phyloP scores from a whole-genome alignment of 2,888 invertebrate genomes.

The Lochmaea crataegi region DNA sequence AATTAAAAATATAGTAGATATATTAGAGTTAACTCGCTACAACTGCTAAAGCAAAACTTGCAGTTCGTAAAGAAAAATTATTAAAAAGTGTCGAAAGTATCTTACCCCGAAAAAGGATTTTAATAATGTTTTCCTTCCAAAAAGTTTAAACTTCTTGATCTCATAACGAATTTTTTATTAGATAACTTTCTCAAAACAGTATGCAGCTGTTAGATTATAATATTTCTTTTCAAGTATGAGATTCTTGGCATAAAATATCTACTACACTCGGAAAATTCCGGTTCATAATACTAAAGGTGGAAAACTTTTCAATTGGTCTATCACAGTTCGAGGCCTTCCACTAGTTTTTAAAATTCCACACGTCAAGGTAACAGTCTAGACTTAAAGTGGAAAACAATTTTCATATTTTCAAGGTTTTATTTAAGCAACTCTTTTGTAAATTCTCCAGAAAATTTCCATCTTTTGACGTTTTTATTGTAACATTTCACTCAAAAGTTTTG shows the following conservation, averaged over 20 bases:
- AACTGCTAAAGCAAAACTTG: constrained; percentile 33
- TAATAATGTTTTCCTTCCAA: constrained; percentile 45
- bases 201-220: constrained; percentile 46
- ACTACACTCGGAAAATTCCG: constrained; percentile 35
- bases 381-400: too few species aligned
- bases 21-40: constrained; percentile 23
- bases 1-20: constrained; percentile 29
- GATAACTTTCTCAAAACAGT: constrained; percentile 46
- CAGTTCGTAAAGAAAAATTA: constrained; percentile 43
- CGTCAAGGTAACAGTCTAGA: background rate
- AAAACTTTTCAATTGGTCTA: constrained; percentile 10
- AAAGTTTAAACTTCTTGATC: constrained; percentile 45
- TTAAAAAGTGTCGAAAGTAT: constrained; percentile 46
- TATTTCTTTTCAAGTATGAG: constrained; percentile 35
- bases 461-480: too few species aligned
- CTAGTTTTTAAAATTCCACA: background rate
- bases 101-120: constrained; percentile 39
- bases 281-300: constrained; percentile 35
- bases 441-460: too few species aligned
- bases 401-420: too few species aligned
- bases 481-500: too few species aligned
- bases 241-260: constrained; percentile 32
- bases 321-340: background rate
- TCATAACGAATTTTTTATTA: constrained; percentile 48
- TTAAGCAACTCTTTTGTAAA: too few species aligned